A percentile compares a stretch with the other conserved stretches of the same genome.
Evolutionary conservation across 92 coral and sea anemone genomes (phyloP).

Genomic region (Porites lobata): DNA sequence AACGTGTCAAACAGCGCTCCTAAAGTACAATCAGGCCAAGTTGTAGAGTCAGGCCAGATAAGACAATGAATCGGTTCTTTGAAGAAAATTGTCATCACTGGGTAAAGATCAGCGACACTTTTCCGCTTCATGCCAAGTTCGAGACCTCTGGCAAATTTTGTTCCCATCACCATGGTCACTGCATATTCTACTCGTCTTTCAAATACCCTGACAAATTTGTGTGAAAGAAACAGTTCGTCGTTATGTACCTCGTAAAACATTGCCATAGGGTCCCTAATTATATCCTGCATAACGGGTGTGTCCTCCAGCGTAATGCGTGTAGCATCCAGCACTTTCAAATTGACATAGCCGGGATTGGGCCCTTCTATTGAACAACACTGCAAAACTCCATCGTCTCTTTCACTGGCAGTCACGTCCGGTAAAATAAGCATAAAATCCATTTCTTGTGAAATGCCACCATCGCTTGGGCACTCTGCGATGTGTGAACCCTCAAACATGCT

Average conservation of each 20-base stretch:
- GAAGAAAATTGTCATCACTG: conserved; percentile 46
- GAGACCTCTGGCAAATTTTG: conserved; percentile 20
- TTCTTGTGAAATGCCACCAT: conserved; percentile 29
- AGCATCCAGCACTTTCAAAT: conserved; percentile 41
- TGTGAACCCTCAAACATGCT: conserved; percentile 49
- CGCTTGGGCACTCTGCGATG: conserved; percentile 20
- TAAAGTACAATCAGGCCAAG: conserved; percentile 43
- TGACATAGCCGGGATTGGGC: conserved; percentile 48
- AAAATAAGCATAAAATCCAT: conserved; percentile 45
- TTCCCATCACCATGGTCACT: conserved; percentile 25
- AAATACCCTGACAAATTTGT: conserved; percentile 44
- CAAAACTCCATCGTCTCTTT: conserved; percentile 17
- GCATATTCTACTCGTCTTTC: conserved; percentile 44
- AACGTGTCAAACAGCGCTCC: conserved; percentile 52
- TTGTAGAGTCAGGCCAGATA: conserved; percentile 32
- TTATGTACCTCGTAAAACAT: conserved; percentile 39
- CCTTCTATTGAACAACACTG: conserved; percentile 38
- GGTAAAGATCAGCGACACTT: conserved; percentile 19
- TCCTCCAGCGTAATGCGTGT: conserved; percentile 32
- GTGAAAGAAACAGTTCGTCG: conserved; percentile 39
- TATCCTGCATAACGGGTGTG: conserved; percentile 12
- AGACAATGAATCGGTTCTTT: conserved; percentile 37
- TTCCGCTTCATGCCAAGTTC: conserved; percentile 38
- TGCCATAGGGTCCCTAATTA: conserved; percentile 12
- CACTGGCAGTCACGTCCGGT: conserved; percentile 27